These are phyloP conservation scores for Beris morrisii DNA, from an alignment of 2,888 invertebrate genomes.

Conservation along the genomic window DNA sequence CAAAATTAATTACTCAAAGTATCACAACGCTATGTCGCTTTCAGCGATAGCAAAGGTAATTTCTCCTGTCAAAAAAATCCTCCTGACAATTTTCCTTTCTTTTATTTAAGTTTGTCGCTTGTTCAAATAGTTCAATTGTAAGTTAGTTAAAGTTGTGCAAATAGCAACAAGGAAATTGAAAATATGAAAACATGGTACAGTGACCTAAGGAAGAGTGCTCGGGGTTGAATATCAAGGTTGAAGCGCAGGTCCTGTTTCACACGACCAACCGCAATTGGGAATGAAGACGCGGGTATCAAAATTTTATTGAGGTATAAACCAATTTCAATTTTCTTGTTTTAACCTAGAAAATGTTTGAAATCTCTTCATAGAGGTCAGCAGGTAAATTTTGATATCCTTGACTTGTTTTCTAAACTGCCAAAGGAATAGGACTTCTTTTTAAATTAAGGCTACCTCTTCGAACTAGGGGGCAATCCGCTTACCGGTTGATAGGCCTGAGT, in stretches of 20 bases:
- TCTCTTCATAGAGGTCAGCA: too few species aligned
- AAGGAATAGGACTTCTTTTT: too few species aligned
- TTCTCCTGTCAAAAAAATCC: neutral
- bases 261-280: constrained; percentile 26
- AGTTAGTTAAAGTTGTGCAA: too few species aligned
- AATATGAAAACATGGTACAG: neutral
- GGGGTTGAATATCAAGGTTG: constrained; percentile 7
- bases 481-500: too few species aligned
- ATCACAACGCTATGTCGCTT: constrained; percentile 64
- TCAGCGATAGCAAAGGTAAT: constrained; percentile 69
- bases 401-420: too few species aligned
- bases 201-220: constrained; percentile 7
- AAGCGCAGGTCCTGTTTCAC: constrained; percentile 24
- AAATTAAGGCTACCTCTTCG: too few species aligned
- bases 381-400: too few species aligned
- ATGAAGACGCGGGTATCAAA: neutral
- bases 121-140: neutral
- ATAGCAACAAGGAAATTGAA: too few species aligned
- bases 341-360: too few species aligned
- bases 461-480: too few species aligned
- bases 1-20: constrained; percentile 70
- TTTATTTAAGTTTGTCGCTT: neutral
- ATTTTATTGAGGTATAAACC: too few species aligned
- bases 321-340: too few species aligned
- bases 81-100: neutral